Evolutionary conservation across 2,113 vertebrate genomes (phyloP).

Genomic region (Ptyas mucosa): DNA sequence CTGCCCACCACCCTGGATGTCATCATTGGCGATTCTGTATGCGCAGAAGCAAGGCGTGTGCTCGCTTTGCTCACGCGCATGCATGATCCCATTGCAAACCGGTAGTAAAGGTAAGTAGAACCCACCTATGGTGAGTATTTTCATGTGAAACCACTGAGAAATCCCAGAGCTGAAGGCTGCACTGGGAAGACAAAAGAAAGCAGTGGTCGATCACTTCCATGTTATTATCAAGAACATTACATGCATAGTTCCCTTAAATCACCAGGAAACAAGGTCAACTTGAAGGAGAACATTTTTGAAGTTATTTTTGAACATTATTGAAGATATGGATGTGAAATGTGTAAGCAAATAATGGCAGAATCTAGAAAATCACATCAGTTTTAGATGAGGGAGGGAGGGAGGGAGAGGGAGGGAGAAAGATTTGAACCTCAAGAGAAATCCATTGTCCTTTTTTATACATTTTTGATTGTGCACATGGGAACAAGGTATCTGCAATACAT

Average conservation of each 20-base stretch:
- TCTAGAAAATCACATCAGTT: no score
- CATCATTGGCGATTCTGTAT: no score
- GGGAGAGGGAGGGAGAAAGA: neutral
- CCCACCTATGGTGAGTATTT: no score
- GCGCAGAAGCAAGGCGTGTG: no score
- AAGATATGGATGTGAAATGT: neutral
- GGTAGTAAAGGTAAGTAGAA: no score
- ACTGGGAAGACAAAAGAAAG: neutral
- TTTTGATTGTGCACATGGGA: neutral
- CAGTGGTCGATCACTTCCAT: neutral
- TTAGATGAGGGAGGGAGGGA: no score
- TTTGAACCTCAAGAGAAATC: neutral
- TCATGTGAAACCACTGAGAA: neutral
- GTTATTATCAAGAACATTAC: neutral
- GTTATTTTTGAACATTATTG: neutral
- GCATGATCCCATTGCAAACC: no score
- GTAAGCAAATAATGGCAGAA: neutral
- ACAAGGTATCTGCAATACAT: neutral
- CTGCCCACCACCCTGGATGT: no score
- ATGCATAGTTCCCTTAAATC: no score
- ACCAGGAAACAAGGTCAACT: no score
- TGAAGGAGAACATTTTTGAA: neutral
- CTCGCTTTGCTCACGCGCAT: no score
- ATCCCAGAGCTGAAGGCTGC: neutral
- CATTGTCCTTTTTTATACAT: neutral